These are phyloP conservation scores for Exaiptasia diaphana DNA, from an alignment of 64 coral and sea anemone genomes.

Conservation along the genomic window DNA sequence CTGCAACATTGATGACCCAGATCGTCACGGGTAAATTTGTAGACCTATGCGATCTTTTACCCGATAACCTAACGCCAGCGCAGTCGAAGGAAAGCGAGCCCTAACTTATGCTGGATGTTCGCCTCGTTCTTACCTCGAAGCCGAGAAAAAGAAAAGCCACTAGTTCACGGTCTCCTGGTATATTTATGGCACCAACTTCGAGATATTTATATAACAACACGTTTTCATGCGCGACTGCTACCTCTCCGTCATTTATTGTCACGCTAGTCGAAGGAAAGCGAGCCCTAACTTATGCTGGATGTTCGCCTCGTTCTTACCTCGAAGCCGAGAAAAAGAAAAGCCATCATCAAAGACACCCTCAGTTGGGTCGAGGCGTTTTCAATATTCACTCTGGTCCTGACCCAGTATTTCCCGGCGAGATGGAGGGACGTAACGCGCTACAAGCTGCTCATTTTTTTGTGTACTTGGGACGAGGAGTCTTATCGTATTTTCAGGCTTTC, in stretches of 20 bases:
- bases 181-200: no score
- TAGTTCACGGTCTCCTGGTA: no score
- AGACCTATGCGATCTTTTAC: neutral
- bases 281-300: slow-evolving; percentile 16
- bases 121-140: neutral
- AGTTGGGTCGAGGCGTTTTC: slow-evolving; percentile 12
- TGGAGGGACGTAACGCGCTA: slow-evolving; percentile 13
- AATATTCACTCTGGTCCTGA: neutral
- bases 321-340: neutral
- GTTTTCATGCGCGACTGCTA: no score
- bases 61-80: neutral
- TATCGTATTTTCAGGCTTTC: no score
- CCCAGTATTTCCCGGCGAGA: neutral
- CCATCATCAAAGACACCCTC: slow-evolving; percentile 3
- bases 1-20: neutral
- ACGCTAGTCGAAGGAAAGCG: no score
- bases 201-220: no score
- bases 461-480: no score
- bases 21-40: slow-evolving; percentile 21
- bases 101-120: neutral
- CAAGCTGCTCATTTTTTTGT: slow-evolving; percentile 6
- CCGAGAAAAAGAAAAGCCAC: neutral
- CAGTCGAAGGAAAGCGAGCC: neutral
- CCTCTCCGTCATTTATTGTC: no score
- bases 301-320: neutral